Evolutionary conservation across 2,113 vertebrate species (phyloP).

Genomic region (Chaetodon trifascialis): DNA sequence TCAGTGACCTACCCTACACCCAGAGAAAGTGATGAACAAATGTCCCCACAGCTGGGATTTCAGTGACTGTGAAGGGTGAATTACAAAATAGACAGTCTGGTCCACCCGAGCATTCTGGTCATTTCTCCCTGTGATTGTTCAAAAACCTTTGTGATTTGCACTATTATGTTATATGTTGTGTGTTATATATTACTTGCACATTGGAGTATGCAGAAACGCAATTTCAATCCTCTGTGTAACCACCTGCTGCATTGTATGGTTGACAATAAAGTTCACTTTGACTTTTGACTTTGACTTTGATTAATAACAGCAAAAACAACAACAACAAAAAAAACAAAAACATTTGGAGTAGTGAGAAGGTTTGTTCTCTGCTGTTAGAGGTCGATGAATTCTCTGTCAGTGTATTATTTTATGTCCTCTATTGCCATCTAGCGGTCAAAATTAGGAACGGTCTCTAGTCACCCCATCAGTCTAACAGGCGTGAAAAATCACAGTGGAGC

Average conservation of each 20-base stretch:
- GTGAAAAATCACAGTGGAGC: neutral
- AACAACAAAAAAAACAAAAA: too few relatives aligned
- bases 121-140: neutral
- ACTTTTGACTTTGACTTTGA: too few relatives aligned
- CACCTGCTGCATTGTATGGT: too few relatives aligned
- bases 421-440: slow-evolving; percentile 61
- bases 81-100: neutral
- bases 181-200: too few relatives aligned
- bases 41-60: slow-evolving; percentile 9
- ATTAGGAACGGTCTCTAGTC: neutral
- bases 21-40: slow-evolving; percentile 1
- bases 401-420: slow-evolving; percentile 33
- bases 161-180: too few relatives aligned
- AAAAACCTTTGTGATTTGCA: too few relatives aligned
- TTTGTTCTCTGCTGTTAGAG: neutral
- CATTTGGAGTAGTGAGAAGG: neutral
- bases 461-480: neutral
- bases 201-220: too few relatives aligned
- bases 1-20: slow-evolving; percentile 5
- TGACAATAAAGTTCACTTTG: too few relatives aligned
- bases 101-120: neutral
- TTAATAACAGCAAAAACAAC: neutral
- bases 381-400: neutral
- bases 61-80: neutral
- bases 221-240: too few relatives aligned